These are phyloP conservation scores for Leucoraja ocellata DNA, from an alignment of 2,797 vertebrate genomes.

Conservation along the genomic window DNA sequence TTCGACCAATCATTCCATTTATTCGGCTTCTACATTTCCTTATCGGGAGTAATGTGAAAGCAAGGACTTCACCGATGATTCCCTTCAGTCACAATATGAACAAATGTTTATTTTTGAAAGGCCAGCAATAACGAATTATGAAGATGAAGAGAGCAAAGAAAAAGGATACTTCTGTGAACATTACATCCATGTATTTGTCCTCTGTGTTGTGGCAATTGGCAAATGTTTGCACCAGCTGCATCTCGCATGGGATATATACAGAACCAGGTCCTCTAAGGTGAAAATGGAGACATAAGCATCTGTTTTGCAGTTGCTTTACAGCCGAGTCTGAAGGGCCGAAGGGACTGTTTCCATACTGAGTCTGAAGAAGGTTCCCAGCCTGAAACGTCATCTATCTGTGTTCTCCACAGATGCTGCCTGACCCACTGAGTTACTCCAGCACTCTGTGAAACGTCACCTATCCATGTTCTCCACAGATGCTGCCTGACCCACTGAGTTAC, in stretches of 20 bases:
- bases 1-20: neutral
- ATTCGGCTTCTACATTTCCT: slow-evolving; percentile 1
- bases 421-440: too few species aligned
- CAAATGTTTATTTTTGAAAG: neutral
- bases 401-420: too few species aligned
- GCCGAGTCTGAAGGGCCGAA: too few species aligned
- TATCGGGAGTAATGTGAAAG: neutral
- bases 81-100: neutral
- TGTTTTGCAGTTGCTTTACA: too few species aligned
- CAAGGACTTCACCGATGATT: neutral
- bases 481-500: too few species aligned
- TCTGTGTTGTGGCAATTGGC: neutral
- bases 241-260: too few species aligned
- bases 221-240: neutral
- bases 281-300: neutral
- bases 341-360: too few species aligned
- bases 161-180: neutral
- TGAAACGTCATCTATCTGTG: too few species aligned
- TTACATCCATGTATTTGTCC: neutral
- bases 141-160: neutral
- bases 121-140: neutral
- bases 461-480: too few species aligned
- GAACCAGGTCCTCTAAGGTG: neutral
- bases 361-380: too few species aligned
- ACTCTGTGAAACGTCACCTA: too few species aligned